phyloP scores from a whole-genome alignment of 2,888 invertebrate species.

The Phortica okadai region DNA sequence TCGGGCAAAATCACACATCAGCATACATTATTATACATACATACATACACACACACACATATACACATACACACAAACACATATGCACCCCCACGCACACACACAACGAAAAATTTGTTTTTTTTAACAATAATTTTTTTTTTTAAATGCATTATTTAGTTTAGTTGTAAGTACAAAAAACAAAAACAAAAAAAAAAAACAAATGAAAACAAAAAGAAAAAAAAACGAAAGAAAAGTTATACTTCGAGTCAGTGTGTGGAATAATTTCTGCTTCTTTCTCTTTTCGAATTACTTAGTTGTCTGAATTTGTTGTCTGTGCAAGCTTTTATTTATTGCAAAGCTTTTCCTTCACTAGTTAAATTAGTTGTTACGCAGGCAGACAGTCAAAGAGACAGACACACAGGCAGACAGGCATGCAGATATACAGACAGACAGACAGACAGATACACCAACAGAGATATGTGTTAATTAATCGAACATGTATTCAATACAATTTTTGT shows the following conservation, averaged over 20 bases:
- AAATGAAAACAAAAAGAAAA: background rate
- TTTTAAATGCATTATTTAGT: slow-evolving; percentile 12
- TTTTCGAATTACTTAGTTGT: background rate
- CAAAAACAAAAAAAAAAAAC: background rate
- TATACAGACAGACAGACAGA: background rate
- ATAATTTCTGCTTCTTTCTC: background rate
- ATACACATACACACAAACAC: slow-evolving; percentile 50
- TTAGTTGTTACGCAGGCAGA: slow-evolving; percentile 30
- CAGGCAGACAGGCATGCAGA: background rate
- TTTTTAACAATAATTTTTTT: slow-evolving; percentile 11
- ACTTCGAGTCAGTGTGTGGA: slow-evolving; percentile 7
- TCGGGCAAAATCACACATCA: slow-evolving; percentile 21
- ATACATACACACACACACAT: slow-evolving; percentile 42
- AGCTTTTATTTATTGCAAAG: slow-evolving; percentile 34
- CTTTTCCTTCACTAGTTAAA: slow-evolving; percentile 25
- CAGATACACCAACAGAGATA: slow-evolving; percentile 13
- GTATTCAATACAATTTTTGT: slow-evolving; percentile 24
- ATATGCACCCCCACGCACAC: background rate
- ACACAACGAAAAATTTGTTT: slow-evolving; percentile 23
- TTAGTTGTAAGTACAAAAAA: slow-evolving; percentile 17
- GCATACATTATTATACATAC: slow-evolving; percentile 1
- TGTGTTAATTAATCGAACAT: slow-evolving; percentile 49
- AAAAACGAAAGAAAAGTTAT: background rate
- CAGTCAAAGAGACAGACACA: background rate
- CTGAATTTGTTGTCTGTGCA: slow-evolving; percentile 7